Base-by-base conservation (phyloP, 2,888 invertebrate genomes). In the Priapulus caudatus region DNA sequence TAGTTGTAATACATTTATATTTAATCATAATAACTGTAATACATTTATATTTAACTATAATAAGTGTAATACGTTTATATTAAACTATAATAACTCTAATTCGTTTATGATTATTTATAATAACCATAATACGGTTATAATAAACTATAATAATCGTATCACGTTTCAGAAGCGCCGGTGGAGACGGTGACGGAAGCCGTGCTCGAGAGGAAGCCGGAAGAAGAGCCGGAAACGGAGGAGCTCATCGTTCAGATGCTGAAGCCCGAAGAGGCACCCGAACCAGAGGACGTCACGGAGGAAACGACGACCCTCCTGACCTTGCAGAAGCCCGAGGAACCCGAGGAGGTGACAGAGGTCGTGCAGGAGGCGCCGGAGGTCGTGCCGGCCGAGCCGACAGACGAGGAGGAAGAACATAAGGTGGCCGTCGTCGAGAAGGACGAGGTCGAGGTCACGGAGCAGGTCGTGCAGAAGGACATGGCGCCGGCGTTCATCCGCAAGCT, bases 401-500 rank as follows among this genome's bases (percentile, higher is more conserved):
- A 33, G 10, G 33, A 33, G 10, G n/a, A 33, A 10, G 10, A 10
- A 33, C n/a, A 10, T 33, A 10, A 33, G 33, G 33, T 33, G 33
- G 33, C 33, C n/a, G 33, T 33, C 33, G 33, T 33, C n/a, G n/a
- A n/a, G n/a, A 33, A 33, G 33, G 10, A 10, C 10, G 33, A 33
- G 33, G 33, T 10, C 10, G 33, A 33, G n/a, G 33, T 33, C 10
- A 10, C 33, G 10, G 33, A 33, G n/a, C 10, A 33, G n/a, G 33
- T 33, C 10, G 10, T n/a, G 10, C 10, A 33, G 33, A 33, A 33
- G 33, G 10, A 10, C 10, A n/a, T 33, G 33, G 33, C 33, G n/a
- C 33, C 33, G 33, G 33, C n/a, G 10, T 58, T 65, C 58, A 65
- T 65, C 3, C 65, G 60, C 33, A 33, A 33, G 10, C 10, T 33